Conservation (phyloP, 2,888 invertebrate species). For the Parochlus steinenii region DNA sequence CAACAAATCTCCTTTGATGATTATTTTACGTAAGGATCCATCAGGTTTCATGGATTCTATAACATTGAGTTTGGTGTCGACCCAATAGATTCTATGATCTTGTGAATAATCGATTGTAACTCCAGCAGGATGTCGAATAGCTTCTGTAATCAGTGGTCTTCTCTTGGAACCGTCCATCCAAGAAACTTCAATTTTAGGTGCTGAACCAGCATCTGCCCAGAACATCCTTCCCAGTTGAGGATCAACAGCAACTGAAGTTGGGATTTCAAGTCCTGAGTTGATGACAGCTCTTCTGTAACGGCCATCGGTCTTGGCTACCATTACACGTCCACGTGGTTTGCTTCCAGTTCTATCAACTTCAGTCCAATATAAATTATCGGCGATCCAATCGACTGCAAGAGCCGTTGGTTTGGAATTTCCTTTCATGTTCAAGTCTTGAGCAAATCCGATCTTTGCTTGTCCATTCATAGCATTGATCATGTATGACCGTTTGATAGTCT, state of each 20-base stretch:
- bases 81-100: conserved; percentile 88
- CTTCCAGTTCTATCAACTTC: conserved; percentile 62
- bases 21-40: conserved; percentile 54
- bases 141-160: conserved; percentile 60
- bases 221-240: conserved; percentile 73
- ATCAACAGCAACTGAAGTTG: conserved; percentile 78
- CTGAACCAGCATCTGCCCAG: conserved; percentile 86
- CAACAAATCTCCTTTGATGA: conserved; percentile 54
- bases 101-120: conserved; percentile 79
- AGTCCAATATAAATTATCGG: conserved; percentile 88
- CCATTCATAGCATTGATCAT: conserved; percentile 68
- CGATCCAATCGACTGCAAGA: conserved; percentile 85
- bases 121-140: conserved; percentile 74
- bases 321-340: conserved; percentile 60
- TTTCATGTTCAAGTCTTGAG: conserved; percentile 76
- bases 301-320: conserved; percentile 81
- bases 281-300: conserved; percentile 70
- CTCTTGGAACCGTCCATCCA: conserved; percentile 96
- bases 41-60: conserved; percentile 76
- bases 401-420: conserved; percentile 73
- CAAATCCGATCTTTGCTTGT: conserved; percentile 61
- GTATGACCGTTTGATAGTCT: conserved; percentile 79
- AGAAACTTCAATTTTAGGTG: conserved; percentile 82
- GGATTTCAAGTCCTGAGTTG: conserved; percentile 62
- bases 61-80: conserved; percentile 79